Evolutionary conservation across 1,140 invertebrate genomes (phyloP).

Genomic region (Leucophenga varia): DNA sequence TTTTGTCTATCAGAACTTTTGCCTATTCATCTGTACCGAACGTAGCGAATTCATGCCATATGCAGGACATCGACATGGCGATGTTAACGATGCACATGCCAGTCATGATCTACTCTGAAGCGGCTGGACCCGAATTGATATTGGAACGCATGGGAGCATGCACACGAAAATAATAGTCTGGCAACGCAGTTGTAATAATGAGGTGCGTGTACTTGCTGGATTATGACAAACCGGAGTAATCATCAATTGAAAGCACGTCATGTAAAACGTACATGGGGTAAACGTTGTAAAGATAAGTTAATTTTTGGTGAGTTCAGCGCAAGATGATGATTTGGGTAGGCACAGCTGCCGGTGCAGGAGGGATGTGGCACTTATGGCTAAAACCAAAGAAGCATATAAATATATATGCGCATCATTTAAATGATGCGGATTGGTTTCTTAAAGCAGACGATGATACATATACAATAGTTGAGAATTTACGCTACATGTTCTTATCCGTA

Average conservation of each 20-base stretch:
- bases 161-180: slow-evolving; percentile 36
- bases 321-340: slow-evolving; percentile 67
- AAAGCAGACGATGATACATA: slow-evolving; percentile 96
- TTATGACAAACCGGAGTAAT: slow-evolving; percentile 90
- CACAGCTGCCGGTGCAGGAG: slow-evolving; percentile 79
- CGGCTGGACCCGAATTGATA: slow-evolving; percentile 60
- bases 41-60: slow-evolving; percentile 32
- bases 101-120: slow-evolving; percentile 62
- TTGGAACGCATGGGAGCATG: slow-evolving; percentile 54
- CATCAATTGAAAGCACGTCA: slow-evolving; percentile 87
- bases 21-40: slow-evolving; percentile 38
- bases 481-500: slow-evolving; percentile 82
- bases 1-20: slow-evolving; percentile 50
- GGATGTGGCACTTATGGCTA: slow-evolving; percentile 92
- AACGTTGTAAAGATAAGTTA: slow-evolving; percentile 85
- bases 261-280: slow-evolving; percentile 94
- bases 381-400: slow-evolving; percentile 91
- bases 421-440: slow-evolving; percentile 89
- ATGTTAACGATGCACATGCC: slow-evolving; percentile 62
- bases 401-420: slow-evolving; percentile 81
- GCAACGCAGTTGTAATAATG: slow-evolving; percentile 62
- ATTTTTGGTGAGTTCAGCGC: slow-evolving; percentile 84
- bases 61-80: slow-evolving; percentile 41
- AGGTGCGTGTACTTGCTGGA: slow-evolving; percentile 92
- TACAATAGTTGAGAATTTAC: slow-evolving; percentile 87